Percentiles rank a stretch among this genome's conserved stretches.
These are phyloP conservation scores for Alligator sinensis DNA, from an alignment of 2,113 vertebrate species.

Conservation along the genomic window DNA sequence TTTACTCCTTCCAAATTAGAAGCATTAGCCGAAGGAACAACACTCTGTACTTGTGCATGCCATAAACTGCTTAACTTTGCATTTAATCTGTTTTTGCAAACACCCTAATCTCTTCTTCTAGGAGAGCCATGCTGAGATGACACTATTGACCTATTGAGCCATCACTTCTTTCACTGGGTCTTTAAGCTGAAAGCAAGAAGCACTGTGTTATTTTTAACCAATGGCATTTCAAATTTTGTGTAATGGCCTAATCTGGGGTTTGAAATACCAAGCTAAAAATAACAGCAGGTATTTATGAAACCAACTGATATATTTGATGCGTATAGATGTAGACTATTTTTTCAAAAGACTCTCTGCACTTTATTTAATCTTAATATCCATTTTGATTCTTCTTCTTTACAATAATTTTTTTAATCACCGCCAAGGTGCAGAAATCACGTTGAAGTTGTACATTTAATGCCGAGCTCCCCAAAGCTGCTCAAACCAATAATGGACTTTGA, in stretches of 20 bases:
- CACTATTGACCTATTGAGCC: not conserved
- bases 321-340: not conserved
- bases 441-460: not conserved
- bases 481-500: not conserved
- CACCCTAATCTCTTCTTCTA: not conserved
- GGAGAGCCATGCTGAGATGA: not conserved
- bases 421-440: not conserved
- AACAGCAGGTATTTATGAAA: not conserved
- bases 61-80: not conserved
- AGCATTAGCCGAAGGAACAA: not conserved
- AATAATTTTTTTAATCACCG: not conserved
- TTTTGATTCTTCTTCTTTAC: not conserved
- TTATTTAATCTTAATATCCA: not conserved
- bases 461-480: not conserved
- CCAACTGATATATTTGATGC: not conserved
- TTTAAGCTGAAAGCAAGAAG: not conserved
- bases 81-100: not conserved
- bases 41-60: not conserved
- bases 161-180: not conserved
- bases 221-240: not conserved
- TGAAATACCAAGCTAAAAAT: constrained; percentile 21
- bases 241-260: not conserved
- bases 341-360: not conserved
- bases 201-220: constrained; percentile 24
- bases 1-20: constrained; percentile 5